Conservation (phyloP, 1,140 invertebrate species). For the Aphidius ervi region DNA sequence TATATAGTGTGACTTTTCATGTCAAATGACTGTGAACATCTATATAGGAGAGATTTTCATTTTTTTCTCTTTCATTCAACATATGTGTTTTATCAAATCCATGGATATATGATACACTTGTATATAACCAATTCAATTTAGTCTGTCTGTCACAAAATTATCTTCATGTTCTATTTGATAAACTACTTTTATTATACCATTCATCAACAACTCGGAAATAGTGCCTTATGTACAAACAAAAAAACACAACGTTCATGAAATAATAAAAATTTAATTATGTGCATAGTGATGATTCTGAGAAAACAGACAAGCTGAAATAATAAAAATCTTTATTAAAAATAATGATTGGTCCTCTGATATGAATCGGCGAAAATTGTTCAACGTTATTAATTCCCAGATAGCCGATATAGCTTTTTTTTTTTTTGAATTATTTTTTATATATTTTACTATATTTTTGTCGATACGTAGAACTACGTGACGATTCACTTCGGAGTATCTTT, state of each 20-base stretch:
- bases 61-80: too few species aligned
- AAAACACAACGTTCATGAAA: background rate
- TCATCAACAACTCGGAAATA: too few species aligned
- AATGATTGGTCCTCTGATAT: conserved; percentile 15
- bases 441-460: conserved; percentile 30
- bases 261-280: background rate
- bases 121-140: too few species aligned
- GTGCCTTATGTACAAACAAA: background rate
- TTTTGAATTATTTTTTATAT: conserved; percentile 33
- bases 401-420: conserved; percentile 26
- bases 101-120: too few species aligned
- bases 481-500: background rate
- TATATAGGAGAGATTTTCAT: too few species aligned
- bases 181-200: too few species aligned
- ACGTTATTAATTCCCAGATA: conserved; percentile 32
- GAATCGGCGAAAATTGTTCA: conserved; percentile 26
- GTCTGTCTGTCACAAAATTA: too few species aligned
- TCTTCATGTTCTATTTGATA: too few species aligned
- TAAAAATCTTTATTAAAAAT: conserved; percentile 7
- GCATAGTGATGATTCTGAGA: conserved; percentile 9
- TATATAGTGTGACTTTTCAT: too few species aligned
- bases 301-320: conserved; percentile 9
- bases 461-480: conserved; percentile 29
- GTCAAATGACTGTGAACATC: too few species aligned
- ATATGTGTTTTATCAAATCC: too few species aligned